phyloP scores from a whole-genome alignment of 2,888 invertebrate species.

The Dryomyza anilis region DNA sequence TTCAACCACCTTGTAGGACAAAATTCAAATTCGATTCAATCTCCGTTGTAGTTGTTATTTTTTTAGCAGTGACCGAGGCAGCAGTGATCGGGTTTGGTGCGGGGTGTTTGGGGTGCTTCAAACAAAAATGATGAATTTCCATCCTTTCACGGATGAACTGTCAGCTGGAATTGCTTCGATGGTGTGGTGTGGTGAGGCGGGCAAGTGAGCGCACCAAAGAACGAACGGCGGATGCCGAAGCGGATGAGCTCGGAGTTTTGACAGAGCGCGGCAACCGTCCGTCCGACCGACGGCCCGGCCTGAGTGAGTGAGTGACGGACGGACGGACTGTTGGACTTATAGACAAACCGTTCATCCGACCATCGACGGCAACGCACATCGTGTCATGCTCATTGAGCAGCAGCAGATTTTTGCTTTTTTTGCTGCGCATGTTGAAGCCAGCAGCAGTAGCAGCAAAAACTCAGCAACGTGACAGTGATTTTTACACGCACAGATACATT shows the following conservation, averaged over 20 bases:
- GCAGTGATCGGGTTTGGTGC: background rate
- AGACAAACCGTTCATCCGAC: too few species aligned
- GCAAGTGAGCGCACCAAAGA: too few species aligned
- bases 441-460: conserved; percentile 22
- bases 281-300: background rate
- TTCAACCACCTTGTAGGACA: background rate
- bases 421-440: conserved; percentile 16
- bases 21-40: background rate
- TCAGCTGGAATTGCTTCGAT: conserved; percentile 29
- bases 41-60: background rate
- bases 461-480: conserved; percentile 29
- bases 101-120: background rate
- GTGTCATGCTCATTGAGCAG: conserved; percentile 38
- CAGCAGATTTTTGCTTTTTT: conserved; percentile 16
- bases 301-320: background rate
- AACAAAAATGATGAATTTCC: conserved; percentile 49
- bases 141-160: conserved; percentile 49
- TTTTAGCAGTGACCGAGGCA: background rate
- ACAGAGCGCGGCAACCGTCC: background rate
- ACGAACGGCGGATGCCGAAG: too few species aligned
- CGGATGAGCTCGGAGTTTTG: too few species aligned
- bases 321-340: too few species aligned
- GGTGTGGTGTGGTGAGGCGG: too few species aligned
- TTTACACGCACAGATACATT: conserved; percentile 1
- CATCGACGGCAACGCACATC: too few species aligned